Percentiles rank a stretch among this genome's conserved stretches.
Conservation (phyloP, 2,888 invertebrate species). For the Neocrepidodera transversa region DNA sequence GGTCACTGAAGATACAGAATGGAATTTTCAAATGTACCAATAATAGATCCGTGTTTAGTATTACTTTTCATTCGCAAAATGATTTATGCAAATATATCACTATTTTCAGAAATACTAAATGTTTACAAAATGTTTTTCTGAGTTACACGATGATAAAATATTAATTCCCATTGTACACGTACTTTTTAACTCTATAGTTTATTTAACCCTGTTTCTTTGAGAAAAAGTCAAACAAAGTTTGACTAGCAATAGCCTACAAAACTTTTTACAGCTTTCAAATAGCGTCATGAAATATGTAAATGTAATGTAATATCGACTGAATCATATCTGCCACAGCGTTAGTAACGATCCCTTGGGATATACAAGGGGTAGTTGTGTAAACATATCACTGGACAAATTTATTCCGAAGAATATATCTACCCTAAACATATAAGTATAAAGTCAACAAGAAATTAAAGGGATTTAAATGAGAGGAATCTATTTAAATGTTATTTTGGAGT, state of each 20-base stretch:
- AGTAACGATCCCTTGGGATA: neutral
- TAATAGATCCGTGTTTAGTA: too few species aligned
- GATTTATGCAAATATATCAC: too few species aligned
- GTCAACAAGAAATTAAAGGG: neutral
- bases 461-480: too few species aligned
- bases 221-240: neutral
- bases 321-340: neutral
- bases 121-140: too few species aligned
- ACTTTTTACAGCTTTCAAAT: neutral
- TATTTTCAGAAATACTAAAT: too few species aligned
- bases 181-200: too few species aligned
- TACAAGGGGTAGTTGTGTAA: neutral
- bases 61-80: too few species aligned
- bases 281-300: too few species aligned
- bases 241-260: neutral
- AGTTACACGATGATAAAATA: too few species aligned
- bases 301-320: neutral
- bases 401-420: neutral
- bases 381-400: neutral
- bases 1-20: constrained; percentile 4
- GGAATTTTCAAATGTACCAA: neutral
- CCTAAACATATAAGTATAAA: neutral
- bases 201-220: too few species aligned
- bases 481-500: too few species aligned
- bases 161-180: too few species aligned